phyloP scores from a whole-genome alignment of 2,888 invertebrate species.

The Tinea semifulvella region DNA sequence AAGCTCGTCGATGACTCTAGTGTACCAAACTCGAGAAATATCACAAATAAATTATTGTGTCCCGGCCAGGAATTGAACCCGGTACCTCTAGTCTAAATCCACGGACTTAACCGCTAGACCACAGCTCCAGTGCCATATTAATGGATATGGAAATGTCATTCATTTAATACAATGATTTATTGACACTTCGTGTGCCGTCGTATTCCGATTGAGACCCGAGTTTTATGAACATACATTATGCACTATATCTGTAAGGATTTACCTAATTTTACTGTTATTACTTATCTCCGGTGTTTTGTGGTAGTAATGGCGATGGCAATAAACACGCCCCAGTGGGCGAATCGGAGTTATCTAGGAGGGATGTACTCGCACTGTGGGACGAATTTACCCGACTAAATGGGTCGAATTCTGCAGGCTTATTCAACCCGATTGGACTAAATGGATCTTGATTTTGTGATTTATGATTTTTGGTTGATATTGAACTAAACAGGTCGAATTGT shows the following conservation, averaged over 20 bases:
- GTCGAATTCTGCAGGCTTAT: slow-evolving; percentile 16
- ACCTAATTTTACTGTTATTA: neutral
- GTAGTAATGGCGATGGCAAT: slow-evolving; percentile 68
- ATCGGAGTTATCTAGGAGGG: slow-evolving; percentile 45
- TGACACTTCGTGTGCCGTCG: too few relatives aligned
- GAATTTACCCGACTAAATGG: slow-evolving; percentile 20
- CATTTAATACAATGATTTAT: too few relatives aligned
- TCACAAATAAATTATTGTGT: too few relatives aligned
- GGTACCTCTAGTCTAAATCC: too few relatives aligned
- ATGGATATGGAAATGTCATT: too few relatives aligned
- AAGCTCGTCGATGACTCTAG: too few relatives aligned
- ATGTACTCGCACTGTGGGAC: neutral
- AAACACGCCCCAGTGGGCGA: slow-evolving; percentile 55
- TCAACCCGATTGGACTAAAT: slow-evolving; percentile 18
- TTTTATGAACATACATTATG: neutral
- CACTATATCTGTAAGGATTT: neutral
- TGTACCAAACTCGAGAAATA: too few relatives aligned
- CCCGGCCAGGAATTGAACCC: too few relatives aligned
- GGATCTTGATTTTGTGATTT: slow-evolving; percentile 23
- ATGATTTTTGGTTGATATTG: slow-evolving; percentile 16
- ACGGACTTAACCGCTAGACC: too few relatives aligned
- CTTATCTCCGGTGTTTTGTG: slow-evolving; percentile 31
- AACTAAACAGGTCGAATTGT: slow-evolving; percentile 25
- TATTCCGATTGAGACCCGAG: too few relatives aligned
- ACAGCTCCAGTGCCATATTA: too few relatives aligned